Base-by-base conservation (phyloP, 2,797 vertebrate genomes). In the Garrulus glandarius region DNA sequence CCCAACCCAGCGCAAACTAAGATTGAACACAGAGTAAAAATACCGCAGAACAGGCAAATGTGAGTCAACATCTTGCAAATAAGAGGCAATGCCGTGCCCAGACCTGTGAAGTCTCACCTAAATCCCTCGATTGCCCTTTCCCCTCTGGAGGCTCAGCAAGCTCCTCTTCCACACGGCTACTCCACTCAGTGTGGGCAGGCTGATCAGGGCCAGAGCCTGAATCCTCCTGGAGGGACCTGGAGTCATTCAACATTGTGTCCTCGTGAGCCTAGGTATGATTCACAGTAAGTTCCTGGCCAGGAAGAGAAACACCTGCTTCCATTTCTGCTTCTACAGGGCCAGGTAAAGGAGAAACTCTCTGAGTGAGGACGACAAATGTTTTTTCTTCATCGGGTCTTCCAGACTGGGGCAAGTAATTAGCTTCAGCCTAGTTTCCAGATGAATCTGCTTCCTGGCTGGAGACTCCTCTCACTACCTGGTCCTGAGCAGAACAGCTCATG, bases 401-500 rank as follows among this genome's bases (percentile, higher is more conserved):
- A 47, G 34, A 24, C 30, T 72, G 83, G 10, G 74, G 44, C 18
- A 37, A 22, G 16, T 84, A 65, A 67, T 67, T 80, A 52, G 86
- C 75, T 89, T 93, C 95, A 3, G 49, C 15, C 16, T 68, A 84
- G 44, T 92, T 94, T 64, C 52, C 78, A 79, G 36, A 39, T 4
- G 53, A 75, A 37, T 91, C 89, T 34, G 80, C n/a, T 64, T 75
- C 29, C 41, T 95, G 80, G 21, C n/a, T 7, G 4, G 96, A 92
- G 81, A 65, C 46, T 36, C 97, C 89, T 72, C 65, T 94, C 52
- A 77, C 69, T 77, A 89, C 89, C 60, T 96, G 96, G 23, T 94
- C 96, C 93, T 84, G 92, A 57, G 93, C 19, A 1, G 97, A 97
- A 84, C 94, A 97, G 88, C 60, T 96, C 60, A 99, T 97, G 2